A percentile compares a stretch with the other conserved stretches of the same genome.
Conservation (phyloP, 2,113 vertebrate genomes). For the Corythoichthys intestinalis region DNA sequence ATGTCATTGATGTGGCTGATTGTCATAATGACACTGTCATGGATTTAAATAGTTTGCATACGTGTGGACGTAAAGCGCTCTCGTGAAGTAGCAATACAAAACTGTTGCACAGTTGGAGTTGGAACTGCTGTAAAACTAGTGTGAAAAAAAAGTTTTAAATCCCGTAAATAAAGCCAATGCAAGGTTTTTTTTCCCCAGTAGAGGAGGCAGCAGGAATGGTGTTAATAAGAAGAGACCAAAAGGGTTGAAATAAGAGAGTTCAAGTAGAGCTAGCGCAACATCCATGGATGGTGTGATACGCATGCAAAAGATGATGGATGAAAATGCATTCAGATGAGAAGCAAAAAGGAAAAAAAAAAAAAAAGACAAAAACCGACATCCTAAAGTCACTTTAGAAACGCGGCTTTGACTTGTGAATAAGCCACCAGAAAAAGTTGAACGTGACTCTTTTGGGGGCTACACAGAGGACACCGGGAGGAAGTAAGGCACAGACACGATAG, state of each 20-base stretch:
- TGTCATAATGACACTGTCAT: background rate
- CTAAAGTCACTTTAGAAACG: conserved; percentile 21
- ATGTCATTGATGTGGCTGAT: background rate
- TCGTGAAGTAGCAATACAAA: background rate
- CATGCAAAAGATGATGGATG: conserved; percentile 55
- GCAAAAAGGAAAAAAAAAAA: conserved; percentile 5
- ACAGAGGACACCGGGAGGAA: conserved; percentile 40
- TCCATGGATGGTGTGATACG: conserved; percentile 34
- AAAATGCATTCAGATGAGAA: conserved; percentile 41
- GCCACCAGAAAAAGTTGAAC: conserved; percentile 25
- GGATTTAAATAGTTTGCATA: background rate
- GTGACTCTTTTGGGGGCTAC: conserved; percentile 37
- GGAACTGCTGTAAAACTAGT: conserved; percentile 1
- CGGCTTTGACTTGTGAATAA: conserved; percentile 47
- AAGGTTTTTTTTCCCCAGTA: conserved; percentile 16
- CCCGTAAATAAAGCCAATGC: conserved; percentile 9
- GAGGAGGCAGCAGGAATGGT: conserved; percentile 77
- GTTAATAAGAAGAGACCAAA: conserved; percentile 65
- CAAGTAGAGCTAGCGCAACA: conserved; percentile 55
- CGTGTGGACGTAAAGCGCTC: background rate
- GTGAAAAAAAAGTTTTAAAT: background rate
- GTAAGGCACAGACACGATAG: conserved; percentile 48
- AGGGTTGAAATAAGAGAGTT: conserved; percentile 63
- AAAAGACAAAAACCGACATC: conserved; percentile 37
- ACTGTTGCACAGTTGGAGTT: background rate